A percentile compares a stretch with the other conserved stretches of the same genome.
These are phyloP conservation scores for Melanerpes aurifrons DNA, from an alignment of 2,113 vertebrate species.

Conservation along the genomic window DNA sequence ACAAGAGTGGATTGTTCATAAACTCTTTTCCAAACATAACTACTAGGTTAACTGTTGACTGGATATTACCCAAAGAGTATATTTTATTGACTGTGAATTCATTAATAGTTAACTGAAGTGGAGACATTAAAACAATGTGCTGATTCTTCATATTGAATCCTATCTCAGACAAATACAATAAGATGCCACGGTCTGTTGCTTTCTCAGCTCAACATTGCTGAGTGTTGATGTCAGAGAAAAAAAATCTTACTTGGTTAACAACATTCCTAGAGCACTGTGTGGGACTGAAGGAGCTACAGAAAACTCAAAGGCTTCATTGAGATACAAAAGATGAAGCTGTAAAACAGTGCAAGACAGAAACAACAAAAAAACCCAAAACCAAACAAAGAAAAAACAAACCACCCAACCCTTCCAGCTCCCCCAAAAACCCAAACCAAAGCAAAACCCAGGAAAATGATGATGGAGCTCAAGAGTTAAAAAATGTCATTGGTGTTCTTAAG, in stretches of 20 bases:
- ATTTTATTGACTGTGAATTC: conserved; percentile 55
- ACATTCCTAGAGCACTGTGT: conserved; percentile 32
- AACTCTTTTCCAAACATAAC: conserved; percentile 46
- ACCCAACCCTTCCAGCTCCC: too few relatives aligned
- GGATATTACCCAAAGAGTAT: conserved; percentile 17
- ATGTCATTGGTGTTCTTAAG: background rate
- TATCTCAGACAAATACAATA: conserved; percentile 61
- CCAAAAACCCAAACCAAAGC: background rate
- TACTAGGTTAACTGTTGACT: conserved; percentile 45
- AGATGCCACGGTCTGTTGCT: conserved; percentile 41
- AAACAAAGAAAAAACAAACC: background rate
- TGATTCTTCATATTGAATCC: conserved; percentile 44
- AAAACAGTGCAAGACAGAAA: background rate
- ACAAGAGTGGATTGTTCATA: conserved; percentile 13
- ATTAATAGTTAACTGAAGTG: conserved; percentile 58
- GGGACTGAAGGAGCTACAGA: background rate
- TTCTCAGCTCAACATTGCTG: conserved; percentile 37
- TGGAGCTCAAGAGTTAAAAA: background rate
- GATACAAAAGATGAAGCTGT: background rate
- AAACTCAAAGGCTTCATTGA: background rate
- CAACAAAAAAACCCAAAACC: background rate
- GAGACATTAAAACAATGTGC: conserved; percentile 56
- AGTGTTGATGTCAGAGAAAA: conserved; percentile 49
- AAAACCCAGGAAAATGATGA: background rate
- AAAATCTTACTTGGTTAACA: conserved; percentile 36